Conservation (phyloP, 2,888 invertebrate species). For the Fragum sueziense region DNA sequence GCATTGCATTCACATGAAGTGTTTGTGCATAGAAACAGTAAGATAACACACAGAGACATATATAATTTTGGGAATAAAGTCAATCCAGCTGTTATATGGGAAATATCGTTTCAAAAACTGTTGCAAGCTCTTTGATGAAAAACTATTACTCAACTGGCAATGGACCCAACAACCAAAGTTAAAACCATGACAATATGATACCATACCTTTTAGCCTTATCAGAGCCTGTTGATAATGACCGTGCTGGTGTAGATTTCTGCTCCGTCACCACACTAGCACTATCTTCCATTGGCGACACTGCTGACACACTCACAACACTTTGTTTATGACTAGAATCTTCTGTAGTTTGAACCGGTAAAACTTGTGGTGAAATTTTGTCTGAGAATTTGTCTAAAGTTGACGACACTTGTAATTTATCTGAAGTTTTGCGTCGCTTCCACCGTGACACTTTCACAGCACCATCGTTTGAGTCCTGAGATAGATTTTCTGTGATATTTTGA, state of each 20-base stretch:
- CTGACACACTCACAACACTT: too few species aligned
- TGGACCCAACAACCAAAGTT: too few species aligned
- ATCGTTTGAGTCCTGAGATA: slow-evolving; percentile 10
- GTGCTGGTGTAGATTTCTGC: background rate
- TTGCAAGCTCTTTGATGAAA: too few species aligned
- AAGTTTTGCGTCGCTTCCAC: slow-evolving; percentile 53
- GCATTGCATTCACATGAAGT: too few species aligned
- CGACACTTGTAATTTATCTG: background rate
- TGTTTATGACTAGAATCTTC: background rate
- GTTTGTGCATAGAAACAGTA: too few species aligned
- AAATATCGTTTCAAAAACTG: too few species aligned
- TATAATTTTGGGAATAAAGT: too few species aligned
- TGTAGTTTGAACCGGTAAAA: too few species aligned
- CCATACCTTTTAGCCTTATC: background rate
- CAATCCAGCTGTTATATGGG: too few species aligned
- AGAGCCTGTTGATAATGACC: background rate
- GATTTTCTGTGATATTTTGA: background rate
- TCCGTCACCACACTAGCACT: background rate
- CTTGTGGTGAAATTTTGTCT: background rate
- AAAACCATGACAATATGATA: too few species aligned
- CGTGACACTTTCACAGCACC: background rate
- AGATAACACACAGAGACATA: too few species aligned
- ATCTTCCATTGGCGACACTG: background rate
- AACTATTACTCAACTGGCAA: too few species aligned
- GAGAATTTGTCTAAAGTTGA: background rate